Conservation (phyloP, 1,140 invertebrate species). For the Paraescarpia echinospica region DNA sequence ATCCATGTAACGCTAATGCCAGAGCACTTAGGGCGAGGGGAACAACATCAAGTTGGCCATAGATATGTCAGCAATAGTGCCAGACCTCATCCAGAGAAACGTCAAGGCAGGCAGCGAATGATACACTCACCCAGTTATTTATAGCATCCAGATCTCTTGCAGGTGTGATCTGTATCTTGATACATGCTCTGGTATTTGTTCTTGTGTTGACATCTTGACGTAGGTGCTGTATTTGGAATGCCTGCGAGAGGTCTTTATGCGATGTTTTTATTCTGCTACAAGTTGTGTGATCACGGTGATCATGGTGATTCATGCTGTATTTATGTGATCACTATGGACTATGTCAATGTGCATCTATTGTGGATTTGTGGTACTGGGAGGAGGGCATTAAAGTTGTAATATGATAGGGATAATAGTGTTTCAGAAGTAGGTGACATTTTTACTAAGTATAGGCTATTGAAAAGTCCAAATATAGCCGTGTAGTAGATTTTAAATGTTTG, state of each 20-base stretch:
- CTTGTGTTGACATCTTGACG: neutral
- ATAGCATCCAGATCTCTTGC: neutral
- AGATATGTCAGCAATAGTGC: neutral
- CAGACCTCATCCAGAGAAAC: neutral
- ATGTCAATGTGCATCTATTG: neutral
- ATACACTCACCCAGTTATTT: neutral
- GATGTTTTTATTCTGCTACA: neutral
- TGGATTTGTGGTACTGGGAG: neutral
- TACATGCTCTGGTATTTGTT: neutral
- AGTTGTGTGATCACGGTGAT: neutral
- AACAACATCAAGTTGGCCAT: neutral
- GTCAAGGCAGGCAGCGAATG: neutral
- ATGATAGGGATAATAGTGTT: neutral
- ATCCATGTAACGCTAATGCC: neutral
- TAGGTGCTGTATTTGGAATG: neutral
- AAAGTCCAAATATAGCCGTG: neutral
- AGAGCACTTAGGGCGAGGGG: neutral
- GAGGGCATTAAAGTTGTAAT: neutral
- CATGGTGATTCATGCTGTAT: neutral
- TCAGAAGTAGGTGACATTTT: neutral
- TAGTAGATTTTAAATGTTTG: no score
- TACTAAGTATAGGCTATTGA: neutral
- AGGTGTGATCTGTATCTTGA: neutral
- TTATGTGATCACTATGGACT: neutral
- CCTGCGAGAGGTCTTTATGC: neutral